Evolutionary conservation across 1,140 invertebrate genomes (phyloP).

Genomic region (Parapsyche elsis): DNA sequence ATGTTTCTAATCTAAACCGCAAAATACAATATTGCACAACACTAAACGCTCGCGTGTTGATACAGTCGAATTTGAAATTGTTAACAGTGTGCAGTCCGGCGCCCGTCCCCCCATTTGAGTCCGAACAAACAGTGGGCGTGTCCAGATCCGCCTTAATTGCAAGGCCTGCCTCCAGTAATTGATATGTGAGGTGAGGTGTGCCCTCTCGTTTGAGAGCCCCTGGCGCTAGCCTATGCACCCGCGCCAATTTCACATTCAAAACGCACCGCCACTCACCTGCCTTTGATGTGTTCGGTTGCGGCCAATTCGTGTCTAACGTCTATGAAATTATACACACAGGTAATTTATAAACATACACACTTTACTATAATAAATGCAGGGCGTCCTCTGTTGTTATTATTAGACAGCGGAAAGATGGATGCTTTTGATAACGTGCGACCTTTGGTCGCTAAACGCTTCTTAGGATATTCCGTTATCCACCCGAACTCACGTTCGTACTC

Average conservation of each 20-base stretch:
- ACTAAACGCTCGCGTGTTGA: too few species aligned
- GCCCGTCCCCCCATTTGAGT: background rate
- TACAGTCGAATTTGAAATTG: too few species aligned
- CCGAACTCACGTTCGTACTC: too few species aligned
- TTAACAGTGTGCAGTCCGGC: background rate
- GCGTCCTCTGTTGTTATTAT: too few species aligned
- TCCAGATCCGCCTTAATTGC: conserved; percentile 31
- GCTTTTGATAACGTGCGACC: too few species aligned
- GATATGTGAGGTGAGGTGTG: conserved; percentile 6
- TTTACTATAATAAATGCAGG: background rate
- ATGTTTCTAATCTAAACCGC: too few species aligned
- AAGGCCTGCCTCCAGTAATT: background rate
- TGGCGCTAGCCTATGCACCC: background rate
- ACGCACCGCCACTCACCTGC: conserved; percentile 35
- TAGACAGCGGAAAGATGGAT: too few species aligned
- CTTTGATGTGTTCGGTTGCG: conserved; percentile 38
- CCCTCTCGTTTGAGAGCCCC: background rate
- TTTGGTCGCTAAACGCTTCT: too few species aligned
- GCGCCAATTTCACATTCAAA: conserved; percentile 37
- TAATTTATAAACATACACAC: background rate
- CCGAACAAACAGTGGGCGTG: conserved; percentile 29
- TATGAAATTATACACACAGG: background rate
- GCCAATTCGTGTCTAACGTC: conserved; percentile 42
- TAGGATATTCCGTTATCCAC: too few species aligned
- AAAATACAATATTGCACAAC: too few species aligned